These are phyloP conservation scores for Hydraecia micacea DNA, from an alignment of 2,888 invertebrate genomes.

Conservation along the genomic window DNA sequence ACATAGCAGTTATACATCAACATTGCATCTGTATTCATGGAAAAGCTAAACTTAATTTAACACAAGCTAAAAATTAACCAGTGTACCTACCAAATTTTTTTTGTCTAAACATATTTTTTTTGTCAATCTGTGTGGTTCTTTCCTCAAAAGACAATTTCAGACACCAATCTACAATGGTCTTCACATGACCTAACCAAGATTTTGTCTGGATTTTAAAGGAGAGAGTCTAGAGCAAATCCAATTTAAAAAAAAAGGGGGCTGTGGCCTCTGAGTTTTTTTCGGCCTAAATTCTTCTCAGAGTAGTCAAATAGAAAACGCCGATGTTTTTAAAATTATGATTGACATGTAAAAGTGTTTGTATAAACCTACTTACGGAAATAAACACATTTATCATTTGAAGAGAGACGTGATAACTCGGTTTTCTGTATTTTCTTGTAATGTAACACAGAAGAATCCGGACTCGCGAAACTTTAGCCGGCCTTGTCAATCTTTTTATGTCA, in stretches of 20 bases:
- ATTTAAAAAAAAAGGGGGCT: no score
- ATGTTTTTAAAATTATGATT: background rate
- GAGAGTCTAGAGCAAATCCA: no score
- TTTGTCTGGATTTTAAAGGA: background rate
- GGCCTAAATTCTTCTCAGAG: background rate
- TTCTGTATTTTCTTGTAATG: constrained; percentile 13
- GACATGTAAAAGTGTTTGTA: background rate
- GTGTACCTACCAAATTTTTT: no score
- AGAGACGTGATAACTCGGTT: background rate
- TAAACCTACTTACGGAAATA: background rate
- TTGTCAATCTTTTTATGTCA: constrained; percentile 72
- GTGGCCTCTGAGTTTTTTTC: background rate
- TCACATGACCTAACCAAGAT: background rate
- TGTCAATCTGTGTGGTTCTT: background rate
- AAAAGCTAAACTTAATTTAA: background rate
- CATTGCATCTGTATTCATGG: background rate
- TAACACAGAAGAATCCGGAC: constrained; percentile 1
- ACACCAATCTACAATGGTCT: background rate
- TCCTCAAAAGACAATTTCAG: background rate
- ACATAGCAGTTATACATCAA: background rate
- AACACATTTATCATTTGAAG: background rate
- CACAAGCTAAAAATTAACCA: background rate
- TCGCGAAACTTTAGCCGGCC: constrained; percentile 73
- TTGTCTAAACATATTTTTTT: background rate
- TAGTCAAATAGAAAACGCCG: background rate